phyloP scores from a whole-genome alignment of 2,797 vertebrate species.

The Siniperca undulata region DNA sequence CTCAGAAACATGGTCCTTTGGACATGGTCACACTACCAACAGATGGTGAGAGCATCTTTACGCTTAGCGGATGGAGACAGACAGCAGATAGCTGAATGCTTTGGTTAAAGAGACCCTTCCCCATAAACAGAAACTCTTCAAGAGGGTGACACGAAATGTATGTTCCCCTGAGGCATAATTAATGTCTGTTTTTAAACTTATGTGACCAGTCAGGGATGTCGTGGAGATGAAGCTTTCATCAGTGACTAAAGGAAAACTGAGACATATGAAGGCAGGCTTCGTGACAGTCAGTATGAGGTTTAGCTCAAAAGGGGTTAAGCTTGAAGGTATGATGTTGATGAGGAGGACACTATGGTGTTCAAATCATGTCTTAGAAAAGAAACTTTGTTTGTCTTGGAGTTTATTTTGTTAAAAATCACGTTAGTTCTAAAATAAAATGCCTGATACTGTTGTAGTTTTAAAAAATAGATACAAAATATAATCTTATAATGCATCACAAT shows the following conservation, averaged over 20 bases:
- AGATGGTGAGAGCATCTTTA: conserved; percentile 84
- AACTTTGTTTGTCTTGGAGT: not conserved
- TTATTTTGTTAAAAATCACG: not conserved
- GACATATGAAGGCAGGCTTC: not conserved
- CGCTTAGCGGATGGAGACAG: conserved; percentile 67
- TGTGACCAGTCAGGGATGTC: not conserved
- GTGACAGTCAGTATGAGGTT: not conserved
- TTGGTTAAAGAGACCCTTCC: conserved; percentile 48
- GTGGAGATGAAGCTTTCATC: not conserved
- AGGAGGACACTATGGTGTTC: not conserved
- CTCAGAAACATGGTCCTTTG: conserved; percentile 81
- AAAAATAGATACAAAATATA: not conserved
- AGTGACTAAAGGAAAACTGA: not conserved
- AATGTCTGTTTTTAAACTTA: conserved; percentile 48
- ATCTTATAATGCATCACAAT: not conserved
- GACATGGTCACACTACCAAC: conserved; percentile 78
- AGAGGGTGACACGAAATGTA: conserved; percentile 33
- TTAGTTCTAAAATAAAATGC: too few species aligned
- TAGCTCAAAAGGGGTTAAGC: not conserved
- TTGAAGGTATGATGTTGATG: not conserved
- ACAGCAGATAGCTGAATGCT: conserved; percentile 61
- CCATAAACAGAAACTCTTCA: conserved; percentile 32
- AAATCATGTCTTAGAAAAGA: not conserved
- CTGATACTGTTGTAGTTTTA: not conserved
- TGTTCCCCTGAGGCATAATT: conserved; percentile 57